Evolutionary conservation across 1,140 invertebrate species (phyloP).

Genomic region (Anastatus disparis): DNA sequence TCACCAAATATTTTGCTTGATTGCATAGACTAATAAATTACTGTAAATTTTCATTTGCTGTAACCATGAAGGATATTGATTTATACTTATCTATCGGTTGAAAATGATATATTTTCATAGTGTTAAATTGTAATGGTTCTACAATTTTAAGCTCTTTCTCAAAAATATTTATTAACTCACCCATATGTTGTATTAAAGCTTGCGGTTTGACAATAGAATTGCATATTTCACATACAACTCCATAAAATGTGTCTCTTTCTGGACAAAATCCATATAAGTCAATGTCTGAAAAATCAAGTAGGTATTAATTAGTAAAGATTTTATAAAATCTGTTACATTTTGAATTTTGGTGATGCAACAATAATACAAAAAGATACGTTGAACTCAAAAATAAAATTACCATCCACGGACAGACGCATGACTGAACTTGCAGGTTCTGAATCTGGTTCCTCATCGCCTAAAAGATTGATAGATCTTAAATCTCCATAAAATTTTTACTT

Average conservation of each 20-base stretch:
- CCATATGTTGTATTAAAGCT: slow-evolving; percentile 69
- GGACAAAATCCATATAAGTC: slow-evolving; percentile 73
- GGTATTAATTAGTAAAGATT: not conserved
- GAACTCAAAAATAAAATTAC: slow-evolving; percentile 46
- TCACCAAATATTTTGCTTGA: no score
- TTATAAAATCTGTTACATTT: no score
- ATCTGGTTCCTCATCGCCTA: slow-evolving; percentile 64
- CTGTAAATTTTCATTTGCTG: no score
- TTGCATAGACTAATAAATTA: no score
- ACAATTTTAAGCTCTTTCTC: no score
- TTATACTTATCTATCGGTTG: no score
- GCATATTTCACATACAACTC: slow-evolving; percentile 74
- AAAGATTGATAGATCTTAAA: no score
- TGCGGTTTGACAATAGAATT: slow-evolving; percentile 73
- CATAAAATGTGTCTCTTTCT: slow-evolving; percentile 72
- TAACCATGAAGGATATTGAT: no score
- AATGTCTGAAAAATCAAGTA: slow-evolving; percentile 63
- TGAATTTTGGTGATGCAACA: no score
- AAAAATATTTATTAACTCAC: slow-evolving; percentile 57
- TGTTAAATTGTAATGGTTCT: no score
- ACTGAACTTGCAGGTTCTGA: slow-evolving; percentile 59
- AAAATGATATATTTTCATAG: no score
- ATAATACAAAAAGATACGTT: not conserved
- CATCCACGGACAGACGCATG: slow-evolving; percentile 61
- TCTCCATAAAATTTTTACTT: no score